phyloP scores from a whole-genome alignment of 2,113 vertebrate genomes.

The Panurus biarmicus region DNA sequence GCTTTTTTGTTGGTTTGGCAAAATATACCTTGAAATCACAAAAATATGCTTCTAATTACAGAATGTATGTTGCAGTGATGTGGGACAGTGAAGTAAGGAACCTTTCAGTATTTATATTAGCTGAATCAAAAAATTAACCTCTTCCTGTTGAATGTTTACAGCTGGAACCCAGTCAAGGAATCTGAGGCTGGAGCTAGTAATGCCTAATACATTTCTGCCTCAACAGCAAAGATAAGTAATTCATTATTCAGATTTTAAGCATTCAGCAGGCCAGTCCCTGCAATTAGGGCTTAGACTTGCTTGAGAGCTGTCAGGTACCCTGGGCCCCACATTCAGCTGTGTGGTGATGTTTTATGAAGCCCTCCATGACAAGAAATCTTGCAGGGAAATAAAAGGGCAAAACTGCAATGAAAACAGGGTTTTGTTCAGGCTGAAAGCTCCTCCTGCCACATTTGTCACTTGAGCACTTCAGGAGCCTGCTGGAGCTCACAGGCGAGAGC shows the following conservation, averaged over 20 bases:
- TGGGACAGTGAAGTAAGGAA: conserved; percentile 56
- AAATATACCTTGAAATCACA: conserved; percentile 66
- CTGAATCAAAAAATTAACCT: conserved; percentile 63
- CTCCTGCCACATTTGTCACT: neutral
- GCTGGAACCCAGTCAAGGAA: conserved; percentile 58
- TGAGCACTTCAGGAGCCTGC: neutral
- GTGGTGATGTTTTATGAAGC: neutral
- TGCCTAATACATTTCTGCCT: conserved; percentile 60
- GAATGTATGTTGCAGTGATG: conserved; percentile 61
- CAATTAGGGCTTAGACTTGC: neutral
- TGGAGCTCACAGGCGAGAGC: neutral
- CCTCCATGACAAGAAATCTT: neutral
- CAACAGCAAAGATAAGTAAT: conserved; percentile 64
- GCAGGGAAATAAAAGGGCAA: neutral
- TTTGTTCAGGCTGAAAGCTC: neutral
- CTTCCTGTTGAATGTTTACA: conserved; percentile 67
- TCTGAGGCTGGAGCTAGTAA: conserved; percentile 61
- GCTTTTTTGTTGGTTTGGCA: conserved; percentile 70
- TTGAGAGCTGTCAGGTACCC: neutral
- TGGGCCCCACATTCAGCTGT: neutral
- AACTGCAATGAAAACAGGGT: neutral
- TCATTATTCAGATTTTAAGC: conserved; percentile 70
- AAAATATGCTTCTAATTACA: conserved; percentile 83
- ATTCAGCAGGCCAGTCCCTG: neutral
- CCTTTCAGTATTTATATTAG: conserved; percentile 58